Evolutionary conservation across 2,113 vertebrate species (phyloP).

Genomic region (Planiliza haematocheilus): DNA sequence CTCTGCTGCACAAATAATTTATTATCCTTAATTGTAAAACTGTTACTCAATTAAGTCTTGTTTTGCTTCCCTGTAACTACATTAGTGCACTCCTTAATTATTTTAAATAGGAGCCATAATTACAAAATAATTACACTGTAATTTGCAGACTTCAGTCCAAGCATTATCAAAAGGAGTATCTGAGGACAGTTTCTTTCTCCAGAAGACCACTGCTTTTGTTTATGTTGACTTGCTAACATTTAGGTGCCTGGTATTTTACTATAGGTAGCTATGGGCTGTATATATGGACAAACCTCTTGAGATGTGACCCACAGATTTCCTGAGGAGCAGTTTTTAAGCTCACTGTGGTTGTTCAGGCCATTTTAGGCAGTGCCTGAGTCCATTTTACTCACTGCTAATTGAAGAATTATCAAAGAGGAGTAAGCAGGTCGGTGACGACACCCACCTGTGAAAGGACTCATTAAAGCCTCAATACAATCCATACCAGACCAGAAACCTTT

Average conservation of each 20-base stretch:
- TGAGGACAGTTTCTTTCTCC: background rate
- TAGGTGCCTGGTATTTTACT: background rate
- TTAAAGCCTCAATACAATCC: no score
- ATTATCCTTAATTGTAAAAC: conserved; percentile 2
- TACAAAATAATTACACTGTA: conserved; percentile 32
- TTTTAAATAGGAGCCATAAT: conserved; percentile 17
- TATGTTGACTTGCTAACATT: conserved; percentile 3
- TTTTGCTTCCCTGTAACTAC: conserved; percentile 13
- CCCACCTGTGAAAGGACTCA: no score
- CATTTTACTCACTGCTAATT: no score
- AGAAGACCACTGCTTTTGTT: background rate
- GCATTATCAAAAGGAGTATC: conserved; percentile 5
- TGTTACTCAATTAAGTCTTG: conserved; percentile 18
- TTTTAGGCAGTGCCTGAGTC: no score
- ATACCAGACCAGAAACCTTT: no score
- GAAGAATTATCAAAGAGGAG: no score
- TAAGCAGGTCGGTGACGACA: no score
- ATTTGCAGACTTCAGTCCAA: conserved; percentile 16
- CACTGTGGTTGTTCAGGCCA: no score
- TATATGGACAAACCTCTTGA: no score
- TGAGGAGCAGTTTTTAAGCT: no score
- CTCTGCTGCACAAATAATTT: background rate
- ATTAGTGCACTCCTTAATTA: conserved; percentile 14
- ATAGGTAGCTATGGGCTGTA: no score
- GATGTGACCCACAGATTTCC: no score